Percentiles rank a stretch among this genome's conserved stretches.
Evolutionary conservation across 2,797 vertebrate species (phyloP).

Genomic region (Sebastes elongatus): DNA sequence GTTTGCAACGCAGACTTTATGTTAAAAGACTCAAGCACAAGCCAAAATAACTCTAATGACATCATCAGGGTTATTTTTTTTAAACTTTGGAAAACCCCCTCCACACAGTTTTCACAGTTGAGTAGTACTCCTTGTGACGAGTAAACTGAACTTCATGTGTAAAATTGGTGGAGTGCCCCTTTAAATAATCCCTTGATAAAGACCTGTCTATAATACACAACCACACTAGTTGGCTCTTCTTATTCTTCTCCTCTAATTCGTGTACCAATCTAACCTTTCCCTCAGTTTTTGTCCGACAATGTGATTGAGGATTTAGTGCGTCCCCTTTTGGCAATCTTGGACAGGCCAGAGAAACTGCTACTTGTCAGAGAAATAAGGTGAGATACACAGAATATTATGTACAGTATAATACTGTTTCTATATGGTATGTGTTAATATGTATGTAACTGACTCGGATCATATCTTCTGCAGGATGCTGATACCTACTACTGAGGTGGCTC

Average conservation of each 20-base stretch:
- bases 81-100: not conserved
- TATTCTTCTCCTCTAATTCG: not conserved
- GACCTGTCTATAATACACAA: not conserved
- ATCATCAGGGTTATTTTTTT: not conserved
- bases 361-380: conserved; percentile 93
- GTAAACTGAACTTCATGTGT: not conserved
- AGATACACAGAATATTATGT: not conserved
- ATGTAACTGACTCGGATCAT: not conserved
- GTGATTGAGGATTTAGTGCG: conserved; percentile 92
- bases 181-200: not conserved
- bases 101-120: not conserved
- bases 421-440: not conserved
- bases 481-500: conserved; percentile 86
- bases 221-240: not conserved
- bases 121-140: not conserved
- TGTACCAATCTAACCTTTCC: conserved; percentile 4
- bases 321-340: conserved; percentile 93
- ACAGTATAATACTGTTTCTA: not conserved
- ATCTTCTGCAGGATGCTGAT: conserved; percentile 82
- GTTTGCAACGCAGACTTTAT: not conserved
- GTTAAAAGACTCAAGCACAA: too few relatives aligned
- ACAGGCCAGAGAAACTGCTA: conserved; percentile 92
- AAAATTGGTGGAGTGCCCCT: not conserved
- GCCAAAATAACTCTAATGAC: not conserved
- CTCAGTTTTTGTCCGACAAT: conserved; percentile 87